These are phyloP conservation scores for Cyrtodaria siliqua DNA, from an alignment of 2,888 invertebrate species.

Conservation along the genomic window DNA sequence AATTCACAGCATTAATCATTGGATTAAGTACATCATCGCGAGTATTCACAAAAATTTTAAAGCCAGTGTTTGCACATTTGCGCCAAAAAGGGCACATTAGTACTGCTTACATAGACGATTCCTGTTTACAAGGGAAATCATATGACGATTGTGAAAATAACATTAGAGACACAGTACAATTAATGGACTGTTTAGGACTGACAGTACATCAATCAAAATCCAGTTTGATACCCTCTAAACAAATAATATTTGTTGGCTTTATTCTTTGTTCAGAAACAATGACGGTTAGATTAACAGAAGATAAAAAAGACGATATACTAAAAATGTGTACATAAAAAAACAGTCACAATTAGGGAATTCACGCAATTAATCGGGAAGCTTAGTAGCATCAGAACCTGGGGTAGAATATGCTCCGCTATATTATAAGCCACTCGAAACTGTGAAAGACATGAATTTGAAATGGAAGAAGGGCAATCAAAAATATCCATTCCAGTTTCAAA, in stretches of 20 bases:
- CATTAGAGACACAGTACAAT: constrained; percentile 20
- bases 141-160: constrained; percentile 26
- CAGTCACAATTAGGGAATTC: constrained; percentile 37
- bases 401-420: constrained; percentile 53
- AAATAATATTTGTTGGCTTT: constrained; percentile 56
- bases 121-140: constrained; percentile 31
- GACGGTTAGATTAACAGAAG: constrained; percentile 30
- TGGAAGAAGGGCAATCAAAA: constrained; percentile 12
- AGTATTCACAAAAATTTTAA: constrained; percentile 32
- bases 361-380: constrained; percentile 48
- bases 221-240: constrained; percentile 38
- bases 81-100: constrained; percentile 26
- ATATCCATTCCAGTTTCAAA: not conserved
- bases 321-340: constrained; percentile 20
- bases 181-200: constrained; percentile 55
- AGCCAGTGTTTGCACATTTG: constrained; percentile 34
- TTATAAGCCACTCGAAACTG: constrained; percentile 52
- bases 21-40: constrained; percentile 23
- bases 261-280: constrained; percentile 49
- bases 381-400: constrained; percentile 53
- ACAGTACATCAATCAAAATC: constrained; percentile 58
- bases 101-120: constrained; percentile 52
- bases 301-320: constrained; percentile 17
- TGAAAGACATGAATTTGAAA: constrained; percentile 46
- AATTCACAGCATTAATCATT: constrained; percentile 33